These are phyloP conservation scores for Pandemis cinnamomeana DNA, from an alignment of 2,888 invertebrate genomes.

Conservation along the genomic window DNA sequence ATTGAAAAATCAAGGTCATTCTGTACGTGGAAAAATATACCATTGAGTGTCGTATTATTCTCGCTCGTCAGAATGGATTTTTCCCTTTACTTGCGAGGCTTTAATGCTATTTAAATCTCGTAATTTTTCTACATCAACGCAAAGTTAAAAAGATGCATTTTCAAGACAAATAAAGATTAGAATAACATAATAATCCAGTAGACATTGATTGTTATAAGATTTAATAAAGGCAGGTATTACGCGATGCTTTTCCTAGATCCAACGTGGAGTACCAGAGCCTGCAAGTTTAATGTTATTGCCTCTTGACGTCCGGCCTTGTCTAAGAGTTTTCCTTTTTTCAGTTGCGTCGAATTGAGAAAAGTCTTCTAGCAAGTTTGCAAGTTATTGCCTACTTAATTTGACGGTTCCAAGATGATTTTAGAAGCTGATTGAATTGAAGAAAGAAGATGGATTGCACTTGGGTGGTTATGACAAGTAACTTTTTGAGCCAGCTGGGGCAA, in stretches of 20 bases:
- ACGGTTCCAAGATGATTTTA: too few species aligned
- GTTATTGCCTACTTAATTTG: not conserved
- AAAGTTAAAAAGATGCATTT: too few species aligned
- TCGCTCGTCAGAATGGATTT: too few species aligned
- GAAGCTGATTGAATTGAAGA: not conserved
- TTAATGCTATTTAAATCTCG: too few species aligned
- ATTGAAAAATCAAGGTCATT: too few species aligned
- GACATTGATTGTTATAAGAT: not conserved
- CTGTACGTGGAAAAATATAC: too few species aligned
- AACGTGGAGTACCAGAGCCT: not conserved
- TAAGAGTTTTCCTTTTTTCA: not conserved
- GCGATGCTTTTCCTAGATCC: not conserved
- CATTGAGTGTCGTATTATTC: too few species aligned
- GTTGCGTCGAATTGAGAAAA: not conserved
- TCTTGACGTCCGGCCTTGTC: conserved; percentile 6
- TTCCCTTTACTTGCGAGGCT: too few species aligned
- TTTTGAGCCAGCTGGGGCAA: not conserved
- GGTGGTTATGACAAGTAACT: not conserved
- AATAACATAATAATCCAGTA: too few species aligned
- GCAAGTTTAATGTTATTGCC: conserved; percentile 9
- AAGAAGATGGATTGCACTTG: not conserved
- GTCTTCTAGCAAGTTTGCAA: not conserved
- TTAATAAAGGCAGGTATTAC: conserved; percentile 1
- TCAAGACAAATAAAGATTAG: too few species aligned
- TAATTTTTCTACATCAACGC: too few species aligned